phyloP scores from a whole-genome alignment of 2,888 invertebrate species.

The Lottia scabra region DNA sequence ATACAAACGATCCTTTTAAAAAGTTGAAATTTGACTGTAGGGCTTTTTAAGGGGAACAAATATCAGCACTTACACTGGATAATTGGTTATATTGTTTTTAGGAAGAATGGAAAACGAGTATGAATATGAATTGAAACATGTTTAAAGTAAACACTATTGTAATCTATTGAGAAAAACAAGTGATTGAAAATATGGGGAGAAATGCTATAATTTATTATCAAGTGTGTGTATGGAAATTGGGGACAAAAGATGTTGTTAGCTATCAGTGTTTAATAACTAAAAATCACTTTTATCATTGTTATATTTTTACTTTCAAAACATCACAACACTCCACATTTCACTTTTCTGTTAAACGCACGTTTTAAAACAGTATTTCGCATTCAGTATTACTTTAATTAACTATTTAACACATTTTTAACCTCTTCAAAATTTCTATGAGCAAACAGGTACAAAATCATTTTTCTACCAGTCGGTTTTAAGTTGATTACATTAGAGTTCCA shows the following conservation, averaged over 20 bases:
- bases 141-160: neutral
- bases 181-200: slow-evolving; percentile 2
- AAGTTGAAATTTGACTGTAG: neutral
- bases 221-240: neutral
- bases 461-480: no score
- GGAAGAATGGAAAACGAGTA: neutral
- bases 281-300: slow-evolving; percentile 3
- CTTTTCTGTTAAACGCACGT: no score
- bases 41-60: neutral
- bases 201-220: neutral
- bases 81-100: slow-evolving; percentile 1
- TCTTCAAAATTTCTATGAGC: no score
- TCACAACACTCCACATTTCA: no score
- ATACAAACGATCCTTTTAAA: neutral
- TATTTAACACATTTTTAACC: no score
- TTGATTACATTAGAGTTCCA: no score
- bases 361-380: no score
- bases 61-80: neutral
- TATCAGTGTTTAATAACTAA: neutral
- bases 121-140: neutral
- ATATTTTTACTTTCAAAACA: neutral
- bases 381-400: no score
- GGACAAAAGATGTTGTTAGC: neutral
- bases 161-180: neutral
- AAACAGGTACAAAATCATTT: no score